A percentile compares a stretch with the other conserved stretches of the same genome.
These are phyloP conservation scores for Lepidocyrtinus sp. DNA, from an alignment of 2,888 invertebrate species.

Conservation along the genomic window DNA sequence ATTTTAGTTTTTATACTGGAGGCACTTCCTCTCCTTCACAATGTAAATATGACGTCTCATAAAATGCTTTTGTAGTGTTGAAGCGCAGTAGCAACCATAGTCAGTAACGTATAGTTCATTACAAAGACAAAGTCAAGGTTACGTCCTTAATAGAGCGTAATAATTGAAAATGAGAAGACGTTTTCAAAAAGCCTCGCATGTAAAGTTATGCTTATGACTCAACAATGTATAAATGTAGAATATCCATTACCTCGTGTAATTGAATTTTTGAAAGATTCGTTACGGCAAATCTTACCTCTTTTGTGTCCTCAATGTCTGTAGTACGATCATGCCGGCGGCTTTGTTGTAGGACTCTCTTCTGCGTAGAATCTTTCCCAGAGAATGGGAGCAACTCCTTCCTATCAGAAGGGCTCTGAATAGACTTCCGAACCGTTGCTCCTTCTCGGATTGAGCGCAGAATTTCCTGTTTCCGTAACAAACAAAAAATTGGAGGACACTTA, in stretches of 20 bases:
- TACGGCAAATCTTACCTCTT: conserved; percentile 71
- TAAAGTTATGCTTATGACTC: background rate
- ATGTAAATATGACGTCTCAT: too few species aligned
- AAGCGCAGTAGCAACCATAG: background rate
- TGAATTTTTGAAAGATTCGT: too few species aligned
- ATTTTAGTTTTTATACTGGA: conserved; percentile 32
- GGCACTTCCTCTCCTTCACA: conserved; percentile 42
- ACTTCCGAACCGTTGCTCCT: conserved; percentile 79
- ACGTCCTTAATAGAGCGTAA: conserved; percentile 43
- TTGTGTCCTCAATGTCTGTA: conserved; percentile 88
- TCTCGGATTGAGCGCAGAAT: conserved; percentile 72
- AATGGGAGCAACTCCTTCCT: conserved; percentile 63
- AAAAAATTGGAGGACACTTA: too few species aligned
- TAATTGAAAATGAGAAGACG: conserved; percentile 52
- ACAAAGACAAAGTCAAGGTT: conserved; percentile 33
- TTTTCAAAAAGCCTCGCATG: background rate
- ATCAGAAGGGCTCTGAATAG: conserved; percentile 71
- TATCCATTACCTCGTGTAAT: too few species aligned
- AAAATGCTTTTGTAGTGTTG: background rate
- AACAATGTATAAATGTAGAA: background rate
- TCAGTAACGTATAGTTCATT: background rate
- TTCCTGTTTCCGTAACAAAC: too few species aligned
- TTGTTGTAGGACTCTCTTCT: conserved; percentile 78
- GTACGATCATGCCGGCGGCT: conserved; percentile 82
- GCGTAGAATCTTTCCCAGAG: conserved; percentile 61